Percentiles rank a stretch among this genome's conserved stretches.
Conservation (phyloP, 2,113 vertebrate species). For the Tupaia tana region DNA sequence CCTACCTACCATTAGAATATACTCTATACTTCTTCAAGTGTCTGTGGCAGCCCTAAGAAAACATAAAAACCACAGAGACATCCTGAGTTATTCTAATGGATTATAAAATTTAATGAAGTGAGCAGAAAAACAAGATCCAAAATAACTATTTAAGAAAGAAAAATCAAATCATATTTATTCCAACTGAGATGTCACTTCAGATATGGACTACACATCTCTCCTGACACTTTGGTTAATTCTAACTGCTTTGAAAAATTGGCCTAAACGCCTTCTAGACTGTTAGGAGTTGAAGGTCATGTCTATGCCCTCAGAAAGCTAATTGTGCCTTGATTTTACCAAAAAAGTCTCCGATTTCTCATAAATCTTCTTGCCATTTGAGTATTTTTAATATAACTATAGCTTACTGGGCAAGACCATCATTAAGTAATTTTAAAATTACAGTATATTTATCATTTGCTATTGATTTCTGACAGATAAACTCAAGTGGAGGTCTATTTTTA, state of each 20-base stretch:
- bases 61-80: not conserved
- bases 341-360: constrained; percentile 15
- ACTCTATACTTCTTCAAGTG: constrained; percentile 1
- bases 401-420: constrained; percentile 47
- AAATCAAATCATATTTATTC: constrained; percentile 17
- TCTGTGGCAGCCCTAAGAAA: constrained; percentile 27
- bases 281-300: not conserved
- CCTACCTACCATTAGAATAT: not conserved
- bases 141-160: constrained; percentile 48
- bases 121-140: not conserved
- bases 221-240: constrained; percentile 1
- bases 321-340: constrained; percentile 33
- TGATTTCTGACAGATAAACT: constrained; percentile 56
- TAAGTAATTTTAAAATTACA: constrained; percentile 63
- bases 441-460: constrained; percentile 57
- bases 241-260: not conserved
- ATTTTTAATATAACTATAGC: constrained; percentile 15
- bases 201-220: not conserved
- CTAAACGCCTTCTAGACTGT: not conserved
- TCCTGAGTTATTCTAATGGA: not conserved
- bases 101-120: constrained; percentile 46
- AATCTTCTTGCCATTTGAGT: not conserved
- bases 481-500: constrained; percentile 40
- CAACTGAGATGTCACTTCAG: not conserved
- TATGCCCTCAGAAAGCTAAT: constrained; percentile 32